A percentile compares a stretch with the other conserved stretches of the same genome.
Evolutionary conservation across 2,113 vertebrate genomes (phyloP).

Genomic region (Sander vitreus): DNA sequence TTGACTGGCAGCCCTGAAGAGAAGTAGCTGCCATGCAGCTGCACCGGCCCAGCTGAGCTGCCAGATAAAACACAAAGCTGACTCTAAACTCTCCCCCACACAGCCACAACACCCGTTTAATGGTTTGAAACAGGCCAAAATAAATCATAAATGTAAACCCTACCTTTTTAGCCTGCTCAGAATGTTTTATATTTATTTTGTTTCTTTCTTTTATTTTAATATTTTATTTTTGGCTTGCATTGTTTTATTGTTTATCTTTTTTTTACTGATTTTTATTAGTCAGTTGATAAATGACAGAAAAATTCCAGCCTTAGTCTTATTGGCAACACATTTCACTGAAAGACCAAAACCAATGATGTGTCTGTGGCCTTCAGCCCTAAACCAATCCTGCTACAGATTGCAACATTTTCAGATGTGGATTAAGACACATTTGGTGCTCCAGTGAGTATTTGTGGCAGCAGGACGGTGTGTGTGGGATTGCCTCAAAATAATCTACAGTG

Average conservation of each 20-base stretch:
- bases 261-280: background rate
- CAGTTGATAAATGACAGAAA: background rate
- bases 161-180: background rate
- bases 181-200: background rate
- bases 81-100: conserved; percentile 49
- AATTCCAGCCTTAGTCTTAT: background rate
- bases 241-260: background rate
- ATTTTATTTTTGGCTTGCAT: background rate
- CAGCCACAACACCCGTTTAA: conserved; percentile 9
- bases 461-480: background rate
- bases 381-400: too few species aligned
- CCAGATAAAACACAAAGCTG: conserved; percentile 77
- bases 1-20: conserved; percentile 71
- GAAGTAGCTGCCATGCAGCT: conserved; percentile 81
- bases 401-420: too few species aligned
- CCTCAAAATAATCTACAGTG: background rate
- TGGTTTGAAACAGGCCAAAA: background rate
- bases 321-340: background rate
- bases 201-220: background rate
- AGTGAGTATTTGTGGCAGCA: too few species aligned
- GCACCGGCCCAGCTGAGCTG: conserved; percentile 79
- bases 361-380: background rate
- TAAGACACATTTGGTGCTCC: too few species aligned
- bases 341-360: background rate
- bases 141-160: background rate